phyloP scores from a whole-genome alignment of 2,888 invertebrate genomes.

The Muschampia staudingeri region DNA sequence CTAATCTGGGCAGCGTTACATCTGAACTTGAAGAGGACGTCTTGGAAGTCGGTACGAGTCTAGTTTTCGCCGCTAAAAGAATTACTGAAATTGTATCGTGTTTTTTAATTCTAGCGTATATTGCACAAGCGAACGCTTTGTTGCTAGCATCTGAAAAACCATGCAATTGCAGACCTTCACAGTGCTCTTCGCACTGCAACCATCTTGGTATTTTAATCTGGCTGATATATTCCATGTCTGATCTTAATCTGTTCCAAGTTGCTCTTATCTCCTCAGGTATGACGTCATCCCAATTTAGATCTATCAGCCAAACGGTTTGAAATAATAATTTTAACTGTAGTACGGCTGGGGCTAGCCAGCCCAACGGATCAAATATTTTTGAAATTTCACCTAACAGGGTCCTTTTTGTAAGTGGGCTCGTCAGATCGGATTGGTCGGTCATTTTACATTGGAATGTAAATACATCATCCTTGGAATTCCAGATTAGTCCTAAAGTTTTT shows the following conservation, averaged over 20 bases:
- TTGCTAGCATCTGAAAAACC: not conserved
- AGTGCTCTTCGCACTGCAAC: not conserved
- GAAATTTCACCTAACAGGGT: not conserved
- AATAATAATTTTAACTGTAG: not conserved
- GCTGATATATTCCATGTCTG: not conserved
- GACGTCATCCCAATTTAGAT: not conserved
- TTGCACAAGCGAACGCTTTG: not conserved
- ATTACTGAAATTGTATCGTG: not conserved
- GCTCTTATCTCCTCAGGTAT: not conserved
- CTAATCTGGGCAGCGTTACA: not conserved
- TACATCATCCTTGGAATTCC: slow-evolving; percentile 1
- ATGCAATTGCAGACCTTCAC: not conserved
- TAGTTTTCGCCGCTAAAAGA: not conserved
- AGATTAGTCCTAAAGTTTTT: not conserved
- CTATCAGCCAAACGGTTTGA: not conserved
- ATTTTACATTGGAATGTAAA: not conserved
- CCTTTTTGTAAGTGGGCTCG: not conserved
- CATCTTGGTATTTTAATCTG: not conserved
- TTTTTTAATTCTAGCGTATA: no score
- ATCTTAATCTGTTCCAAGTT: not conserved
- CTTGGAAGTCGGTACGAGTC: not conserved
- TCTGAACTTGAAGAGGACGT: no score
- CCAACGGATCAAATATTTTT: not conserved
- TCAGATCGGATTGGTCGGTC: not conserved
- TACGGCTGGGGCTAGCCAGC: not conserved